A percentile compares a stretch with the other conserved stretches of the same genome.
These are phyloP conservation scores for Petrolisthes cinctipes DNA, from an alignment of 2,888 invertebrate genomes.

Conservation along the genomic window DNA sequence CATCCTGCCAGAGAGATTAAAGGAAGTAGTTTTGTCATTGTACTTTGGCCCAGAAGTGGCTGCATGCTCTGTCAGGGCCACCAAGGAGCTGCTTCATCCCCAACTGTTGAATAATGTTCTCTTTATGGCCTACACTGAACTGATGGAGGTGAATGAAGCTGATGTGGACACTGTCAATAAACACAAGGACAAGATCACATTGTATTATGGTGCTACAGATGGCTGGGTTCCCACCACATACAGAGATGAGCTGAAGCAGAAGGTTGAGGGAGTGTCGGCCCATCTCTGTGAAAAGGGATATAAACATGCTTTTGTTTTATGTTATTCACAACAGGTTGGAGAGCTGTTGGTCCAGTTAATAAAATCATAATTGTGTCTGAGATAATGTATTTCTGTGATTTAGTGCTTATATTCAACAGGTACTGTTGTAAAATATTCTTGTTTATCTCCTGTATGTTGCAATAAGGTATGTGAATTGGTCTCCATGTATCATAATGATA, in stretches of 20 bases:
- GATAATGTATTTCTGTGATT: too few species aligned
- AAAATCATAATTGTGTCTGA: background rate
- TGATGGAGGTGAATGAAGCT: constrained; percentile 79
- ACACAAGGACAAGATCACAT: constrained; percentile 77
- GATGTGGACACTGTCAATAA: constrained; percentile 76
- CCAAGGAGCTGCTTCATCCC: constrained; percentile 76
- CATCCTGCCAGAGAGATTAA: constrained; percentile 22
- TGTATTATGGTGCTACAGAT: constrained; percentile 85
- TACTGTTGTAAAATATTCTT: too few species aligned
- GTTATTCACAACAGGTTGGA: constrained; percentile 69
- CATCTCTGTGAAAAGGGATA: constrained; percentile 75
- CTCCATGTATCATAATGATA: too few species aligned
- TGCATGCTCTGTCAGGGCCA: constrained; percentile 67
- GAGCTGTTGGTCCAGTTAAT: constrained; percentile 28
- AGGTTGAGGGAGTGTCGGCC: constrained; percentile 76
- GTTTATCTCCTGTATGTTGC: too few species aligned
- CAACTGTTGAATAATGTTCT: constrained; percentile 77
- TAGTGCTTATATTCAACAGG: too few species aligned
- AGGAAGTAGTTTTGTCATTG: background rate
- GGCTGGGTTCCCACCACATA: constrained; percentile 85
- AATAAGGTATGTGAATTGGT: too few species aligned
- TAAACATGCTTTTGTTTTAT: constrained; percentile 85
- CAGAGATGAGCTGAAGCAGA: constrained; percentile 77
- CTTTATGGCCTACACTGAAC: constrained; percentile 83
- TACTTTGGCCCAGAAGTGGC: constrained; percentile 16